Percentiles rank a stretch among this genome's conserved stretches.
Conservation (phyloP, 2,113 vertebrate genomes). For the human (Homo sapiens) region GRCh38 chr3:125126501-125127000, state of each 20-base stretch:
- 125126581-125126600: not conserved
- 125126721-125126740: not conserved
- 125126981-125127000: not conserved
- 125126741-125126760: not conserved
- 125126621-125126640: not conserved
- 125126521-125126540: not conserved
- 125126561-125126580: not conserved
- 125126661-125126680: not conserved
- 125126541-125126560: not conserved
- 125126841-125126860: not conserved
- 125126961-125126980: not conserved
- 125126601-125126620: not conserved
- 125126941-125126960: not conserved
- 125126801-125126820: not conserved
- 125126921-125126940: not conserved
- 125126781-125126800: not conserved
- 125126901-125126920: not conserved
- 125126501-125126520: not conserved
- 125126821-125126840: not conserved
- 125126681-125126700: not conserved
- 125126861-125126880: not conserved
- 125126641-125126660: constrained; percentile 1
- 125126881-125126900: not conserved
- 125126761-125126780: constrained; percentile 5
- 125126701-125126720: not conserved